Percentiles rank a stretch among this genome's conserved stretches.
phyloP scores from a whole-genome alignment of 2,113 vertebrate genomes.

The Oreochromis tanganicae region DNA sequence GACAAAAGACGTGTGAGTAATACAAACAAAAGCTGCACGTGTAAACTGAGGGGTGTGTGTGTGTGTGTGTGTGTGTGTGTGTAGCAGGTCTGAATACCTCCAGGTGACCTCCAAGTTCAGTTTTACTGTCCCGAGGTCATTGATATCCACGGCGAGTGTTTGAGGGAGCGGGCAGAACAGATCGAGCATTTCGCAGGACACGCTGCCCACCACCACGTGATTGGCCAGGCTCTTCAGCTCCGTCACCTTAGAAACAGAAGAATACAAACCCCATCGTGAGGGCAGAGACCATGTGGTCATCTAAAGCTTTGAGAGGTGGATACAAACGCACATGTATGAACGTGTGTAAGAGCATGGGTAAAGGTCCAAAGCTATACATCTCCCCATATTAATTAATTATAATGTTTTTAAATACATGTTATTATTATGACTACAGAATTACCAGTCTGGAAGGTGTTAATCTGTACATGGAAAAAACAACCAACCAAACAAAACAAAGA shows the following conservation, averaged over 20 bases:
- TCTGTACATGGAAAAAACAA: neutral
- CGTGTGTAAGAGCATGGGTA: neutral
- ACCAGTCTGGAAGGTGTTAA: neutral
- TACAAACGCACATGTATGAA: neutral
- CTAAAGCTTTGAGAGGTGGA: neutral
- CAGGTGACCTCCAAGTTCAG: constrained; percentile 95
- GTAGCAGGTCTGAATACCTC: constrained; percentile 79
- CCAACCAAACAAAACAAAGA: neutral
- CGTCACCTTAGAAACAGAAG: constrained; percentile 79
- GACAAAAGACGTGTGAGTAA: neutral
- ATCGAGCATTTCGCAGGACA: constrained; percentile 96
- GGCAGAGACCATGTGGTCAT: neutral
- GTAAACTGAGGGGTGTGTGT: too few species aligned
- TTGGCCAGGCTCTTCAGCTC: constrained; percentile 97
- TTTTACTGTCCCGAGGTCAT: constrained; percentile 95
- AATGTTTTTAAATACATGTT: neutral
- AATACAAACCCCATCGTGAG: neutral
- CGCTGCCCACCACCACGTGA: constrained; percentile 94
- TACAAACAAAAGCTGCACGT: neutral
- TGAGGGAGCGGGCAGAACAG: constrained; percentile 93
- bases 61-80: neutral
- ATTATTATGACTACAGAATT: neutral
- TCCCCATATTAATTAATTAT: neutral
- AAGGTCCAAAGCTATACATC: neutral
- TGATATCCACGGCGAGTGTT: constrained; percentile 96